A percentile compares a stretch with the other conserved stretches of the same genome.
Conservation (phyloP, 2,888 invertebrate genomes). For the Microdon myrmicae region DNA sequence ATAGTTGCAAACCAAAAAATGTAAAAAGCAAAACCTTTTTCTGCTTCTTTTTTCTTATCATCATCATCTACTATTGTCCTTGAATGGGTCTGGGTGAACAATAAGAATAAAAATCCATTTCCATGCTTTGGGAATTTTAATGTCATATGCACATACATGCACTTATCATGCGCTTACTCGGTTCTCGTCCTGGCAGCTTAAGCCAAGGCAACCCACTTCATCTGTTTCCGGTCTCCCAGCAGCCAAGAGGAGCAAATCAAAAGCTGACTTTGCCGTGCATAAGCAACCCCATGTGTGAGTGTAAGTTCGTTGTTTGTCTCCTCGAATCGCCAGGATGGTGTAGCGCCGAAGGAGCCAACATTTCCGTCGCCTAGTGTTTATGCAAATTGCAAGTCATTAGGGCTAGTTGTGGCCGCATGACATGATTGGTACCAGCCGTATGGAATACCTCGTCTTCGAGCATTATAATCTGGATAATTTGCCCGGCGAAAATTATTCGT, state of each 20-base stretch:
- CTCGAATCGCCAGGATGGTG: background rate
- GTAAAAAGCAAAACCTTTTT: no score
- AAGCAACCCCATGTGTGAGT: background rate
- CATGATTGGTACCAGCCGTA: conserved; percentile 15
- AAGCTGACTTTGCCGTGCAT: conserved; percentile 21
- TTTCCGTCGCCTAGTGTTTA: conserved; percentile 17
- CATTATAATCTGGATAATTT: conserved; percentile 40
- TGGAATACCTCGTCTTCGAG: conserved; percentile 11
- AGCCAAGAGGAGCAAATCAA: conserved; percentile 15
- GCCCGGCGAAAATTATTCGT: conserved; percentile 40
- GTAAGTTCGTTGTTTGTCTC: background rate
- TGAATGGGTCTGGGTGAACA: conserved; percentile 11
- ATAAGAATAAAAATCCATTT: conserved; percentile 1
- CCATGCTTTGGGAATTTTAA: conserved; percentile 30
- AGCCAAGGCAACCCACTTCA: background rate
- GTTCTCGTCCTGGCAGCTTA: background rate
- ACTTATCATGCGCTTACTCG: conserved; percentile 36
- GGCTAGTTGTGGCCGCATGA: conserved; percentile 38
- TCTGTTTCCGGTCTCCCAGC: conserved; percentile 1
- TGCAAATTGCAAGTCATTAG: conserved; percentile 49
- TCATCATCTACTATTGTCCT: conserved; percentile 11
- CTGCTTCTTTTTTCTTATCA: conserved; percentile 1
- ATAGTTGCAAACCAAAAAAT: no score
- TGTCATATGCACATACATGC: conserved; percentile 44
- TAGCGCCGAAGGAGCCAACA: conserved; percentile 1